phyloP scores from a whole-genome alignment of 2,797 vertebrate genomes.

The Karalla daura region DNA sequence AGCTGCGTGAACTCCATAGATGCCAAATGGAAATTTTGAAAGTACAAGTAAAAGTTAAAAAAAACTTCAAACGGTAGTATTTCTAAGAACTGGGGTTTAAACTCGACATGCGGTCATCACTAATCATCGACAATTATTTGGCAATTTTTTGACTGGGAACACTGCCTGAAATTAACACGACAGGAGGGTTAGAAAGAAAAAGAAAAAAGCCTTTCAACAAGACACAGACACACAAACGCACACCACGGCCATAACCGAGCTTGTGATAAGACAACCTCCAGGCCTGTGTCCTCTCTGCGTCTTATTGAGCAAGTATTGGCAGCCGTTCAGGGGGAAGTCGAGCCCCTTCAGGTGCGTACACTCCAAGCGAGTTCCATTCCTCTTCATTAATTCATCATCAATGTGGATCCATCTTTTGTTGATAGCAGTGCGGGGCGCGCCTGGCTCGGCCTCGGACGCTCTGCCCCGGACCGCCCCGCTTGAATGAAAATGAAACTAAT shows the following conservation, averaged over 20 bases:
- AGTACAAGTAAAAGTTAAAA: too few relatives aligned
- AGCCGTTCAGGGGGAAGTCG: constrained; percentile 55
- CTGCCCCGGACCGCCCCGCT: constrained; percentile 84
- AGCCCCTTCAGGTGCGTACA: constrained; percentile 64
- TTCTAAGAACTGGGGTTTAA: too few relatives aligned
- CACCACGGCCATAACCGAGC: constrained; percentile 31
- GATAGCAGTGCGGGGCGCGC: constrained; percentile 84
- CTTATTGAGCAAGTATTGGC: constrained; percentile 76
- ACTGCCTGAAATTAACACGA: too few relatives aligned
- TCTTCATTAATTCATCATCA: constrained; percentile 76
- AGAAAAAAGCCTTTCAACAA: constrained; percentile 14
- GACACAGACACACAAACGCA: constrained; percentile 7
- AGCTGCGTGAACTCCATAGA: too few relatives aligned
- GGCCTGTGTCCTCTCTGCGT: constrained; percentile 58
- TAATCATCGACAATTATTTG: too few relatives aligned
- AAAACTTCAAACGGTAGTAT: too few relatives aligned
- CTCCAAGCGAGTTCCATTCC: constrained; percentile 65
- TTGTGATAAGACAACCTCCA: constrained; percentile 55
- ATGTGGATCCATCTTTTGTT: constrained; percentile 85
- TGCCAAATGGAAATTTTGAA: too few relatives aligned
- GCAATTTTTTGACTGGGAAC: too few relatives aligned
- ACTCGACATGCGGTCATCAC: too few relatives aligned
- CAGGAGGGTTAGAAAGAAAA: too few relatives aligned
- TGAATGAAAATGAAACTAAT: constrained; percentile 80
- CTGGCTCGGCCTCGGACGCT: constrained; percentile 84